phyloP scores from a whole-genome alignment of 2,113 vertebrate genomes.

The Epinephelus cyanopodus region DNA sequence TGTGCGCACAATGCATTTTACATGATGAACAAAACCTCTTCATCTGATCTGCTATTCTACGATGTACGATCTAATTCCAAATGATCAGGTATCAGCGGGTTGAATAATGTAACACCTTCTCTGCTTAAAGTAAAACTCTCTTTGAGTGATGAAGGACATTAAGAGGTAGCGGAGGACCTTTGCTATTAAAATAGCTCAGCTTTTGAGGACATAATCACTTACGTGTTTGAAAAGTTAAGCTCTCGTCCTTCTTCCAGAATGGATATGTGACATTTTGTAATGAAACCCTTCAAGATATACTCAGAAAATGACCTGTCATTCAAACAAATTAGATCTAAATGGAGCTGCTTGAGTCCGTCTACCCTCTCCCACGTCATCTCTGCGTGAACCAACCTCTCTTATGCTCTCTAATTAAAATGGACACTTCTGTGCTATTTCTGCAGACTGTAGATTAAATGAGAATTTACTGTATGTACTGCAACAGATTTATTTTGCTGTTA shows the following conservation, averaged over 20 bases:
- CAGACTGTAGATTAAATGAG: slow-evolving; percentile 3
- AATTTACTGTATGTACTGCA: slow-evolving; percentile 20
- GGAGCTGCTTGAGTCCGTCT: slow-evolving; percentile 62
- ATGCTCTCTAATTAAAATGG: slow-evolving; percentile 60
- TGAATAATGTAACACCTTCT: slow-evolving; percentile 32
- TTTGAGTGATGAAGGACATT: slow-evolving; percentile 40
- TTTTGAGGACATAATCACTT: slow-evolving; percentile 57
- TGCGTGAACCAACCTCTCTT: slow-evolving; percentile 30
- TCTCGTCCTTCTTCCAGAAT: slow-evolving; percentile 53
- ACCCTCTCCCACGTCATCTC: slow-evolving; percentile 33
- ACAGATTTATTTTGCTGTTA: background rate
- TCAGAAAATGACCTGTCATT: slow-evolving; percentile 72
- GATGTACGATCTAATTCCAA: background rate
- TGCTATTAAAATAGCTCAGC: slow-evolving; percentile 49
- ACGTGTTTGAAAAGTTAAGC: slow-evolving; percentile 50
- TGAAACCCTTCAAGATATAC: slow-evolving; percentile 63
- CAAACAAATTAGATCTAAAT: slow-evolving; percentile 72
- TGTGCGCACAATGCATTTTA: background rate
- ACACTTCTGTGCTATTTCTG: slow-evolving; percentile 36
- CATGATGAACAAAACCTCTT: background rate
- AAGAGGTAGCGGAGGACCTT: slow-evolving; percentile 44
- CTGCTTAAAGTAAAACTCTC: slow-evolving; percentile 21
- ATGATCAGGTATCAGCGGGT: slow-evolving; percentile 5
- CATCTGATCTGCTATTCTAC: background rate
- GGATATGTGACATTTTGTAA: slow-evolving; percentile 60